Conservation (phyloP, 2,888 invertebrate species). For the Tromatobia lineatoria region DNA sequence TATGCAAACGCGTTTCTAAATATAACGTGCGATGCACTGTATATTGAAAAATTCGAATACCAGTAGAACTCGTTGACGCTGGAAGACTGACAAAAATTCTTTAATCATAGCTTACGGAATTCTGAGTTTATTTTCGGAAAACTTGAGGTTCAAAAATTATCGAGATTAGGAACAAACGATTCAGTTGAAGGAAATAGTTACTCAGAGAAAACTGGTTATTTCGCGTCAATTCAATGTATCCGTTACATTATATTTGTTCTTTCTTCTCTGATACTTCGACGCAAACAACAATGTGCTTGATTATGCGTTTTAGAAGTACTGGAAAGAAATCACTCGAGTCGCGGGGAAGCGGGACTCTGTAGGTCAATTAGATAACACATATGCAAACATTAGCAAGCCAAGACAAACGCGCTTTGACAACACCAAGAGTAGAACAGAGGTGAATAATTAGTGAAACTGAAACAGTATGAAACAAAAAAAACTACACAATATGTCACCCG, state of each 20-base stretch:
- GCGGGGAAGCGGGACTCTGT: conserved; percentile 31
- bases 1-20: conserved; percentile 1
- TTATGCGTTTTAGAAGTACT: neutral
- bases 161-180: no score
- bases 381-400: neutral
- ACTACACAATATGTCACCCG: conserved; percentile 36
- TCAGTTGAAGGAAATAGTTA: no score
- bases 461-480: conserved; percentile 20
- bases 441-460: conserved; percentile 36
- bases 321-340: conserved; percentile 48
- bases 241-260: neutral
- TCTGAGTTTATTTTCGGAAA: neutral
- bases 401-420: neutral
- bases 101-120: neutral
- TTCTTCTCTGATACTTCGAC: neutral
- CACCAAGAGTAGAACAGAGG: neutral
- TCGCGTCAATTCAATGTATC: no score
- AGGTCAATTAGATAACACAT: conserved; percentile 22
- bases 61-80: neutral
- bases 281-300: neutral
- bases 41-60: neutral
- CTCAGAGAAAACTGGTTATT: no score
- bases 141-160: neutral
- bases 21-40: neutral
- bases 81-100: neutral